A percentile compares a stretch with the other conserved stretches of the same genome.
Evolutionary conservation across 2,888 invertebrate genomes (phyloP).

Genomic region (Scaptomyza tumidula): DNA sequence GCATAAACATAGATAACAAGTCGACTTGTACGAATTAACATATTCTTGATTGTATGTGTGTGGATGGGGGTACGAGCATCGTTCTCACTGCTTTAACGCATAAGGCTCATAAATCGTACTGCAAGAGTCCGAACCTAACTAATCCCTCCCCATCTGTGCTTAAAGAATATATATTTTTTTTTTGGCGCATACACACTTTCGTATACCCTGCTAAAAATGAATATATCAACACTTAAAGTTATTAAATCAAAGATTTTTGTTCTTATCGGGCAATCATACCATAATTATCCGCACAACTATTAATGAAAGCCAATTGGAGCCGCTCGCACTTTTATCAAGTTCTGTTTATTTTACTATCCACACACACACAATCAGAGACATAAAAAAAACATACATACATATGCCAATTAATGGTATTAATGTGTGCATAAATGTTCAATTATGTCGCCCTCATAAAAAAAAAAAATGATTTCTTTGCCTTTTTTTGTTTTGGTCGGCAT

Average conservation of each 20-base stretch:
- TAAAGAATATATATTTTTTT: too few species aligned
- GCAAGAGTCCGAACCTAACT: not conserved
- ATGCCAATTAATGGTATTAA: slow-evolving; percentile 21
- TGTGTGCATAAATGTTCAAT: slow-evolving; percentile 13
- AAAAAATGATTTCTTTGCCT: slow-evolving; percentile 15
- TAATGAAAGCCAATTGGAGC: slow-evolving; percentile 18
- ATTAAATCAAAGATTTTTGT: not conserved
- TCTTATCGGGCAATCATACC: not conserved
- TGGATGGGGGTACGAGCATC: slow-evolving; percentile 1
- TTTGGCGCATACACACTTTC: not conserved
- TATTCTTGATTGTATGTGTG: not conserved
- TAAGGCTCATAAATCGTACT: slow-evolving; percentile 1
- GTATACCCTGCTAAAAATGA: slow-evolving; percentile 1
- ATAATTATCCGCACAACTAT: not conserved
- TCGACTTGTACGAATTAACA: slow-evolving; percentile 1
- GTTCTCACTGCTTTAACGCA: slow-evolving; percentile 5
- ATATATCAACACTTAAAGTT: not conserved
- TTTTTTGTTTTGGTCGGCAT: slow-evolving; percentile 49
- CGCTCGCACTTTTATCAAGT: not conserved
- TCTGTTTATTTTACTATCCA: not conserved
- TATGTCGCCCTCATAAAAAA: slow-evolving; percentile 14
- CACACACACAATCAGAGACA: not conserved
- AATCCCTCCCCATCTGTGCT: not conserved
- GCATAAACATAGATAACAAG: slow-evolving; percentile 29
- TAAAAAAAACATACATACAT: not conserved